Conservation (phyloP, 1,140 invertebrate species). For the Ctenoplectra terminalis region DNA sequence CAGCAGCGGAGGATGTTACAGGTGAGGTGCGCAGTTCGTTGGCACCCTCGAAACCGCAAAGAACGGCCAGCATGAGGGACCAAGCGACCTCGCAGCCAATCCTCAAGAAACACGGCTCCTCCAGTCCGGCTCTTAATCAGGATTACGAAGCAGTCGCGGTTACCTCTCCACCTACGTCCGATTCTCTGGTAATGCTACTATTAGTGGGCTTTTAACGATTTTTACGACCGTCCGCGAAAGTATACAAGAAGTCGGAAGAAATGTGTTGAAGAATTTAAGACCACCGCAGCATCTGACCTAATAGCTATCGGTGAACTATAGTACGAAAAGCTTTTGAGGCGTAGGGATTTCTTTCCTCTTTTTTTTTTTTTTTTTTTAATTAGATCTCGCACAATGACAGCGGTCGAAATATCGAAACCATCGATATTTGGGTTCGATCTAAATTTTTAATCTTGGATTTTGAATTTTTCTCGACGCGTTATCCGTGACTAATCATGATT, state of each 20-base stretch:
- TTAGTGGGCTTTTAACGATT: conserved; percentile 24
- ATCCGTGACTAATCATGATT: background rate
- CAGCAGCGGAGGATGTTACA: conserved; percentile 84
- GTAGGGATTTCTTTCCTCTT: no score
- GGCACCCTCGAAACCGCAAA: conserved; percentile 90
- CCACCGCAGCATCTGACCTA: background rate
- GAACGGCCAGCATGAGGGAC: conserved; percentile 92
- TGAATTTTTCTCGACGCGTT: no score
- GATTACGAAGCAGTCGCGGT: conserved; percentile 73
- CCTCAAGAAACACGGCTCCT: conserved; percentile 65
- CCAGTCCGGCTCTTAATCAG: conserved; percentile 53
- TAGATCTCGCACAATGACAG: no score
- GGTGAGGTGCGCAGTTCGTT: conserved; percentile 90
- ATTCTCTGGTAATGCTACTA: conserved; percentile 53
- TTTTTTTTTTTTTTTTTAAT: no score
- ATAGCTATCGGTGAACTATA: no score
- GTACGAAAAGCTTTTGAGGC: no score
- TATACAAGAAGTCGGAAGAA: background rate
- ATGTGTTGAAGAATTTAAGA: conserved; percentile 22
- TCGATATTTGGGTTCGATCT: no score
- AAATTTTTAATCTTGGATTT: no score
- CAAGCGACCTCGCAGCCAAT: conserved; percentile 70
- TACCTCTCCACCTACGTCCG: conserved; percentile 65
- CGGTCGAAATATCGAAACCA: no score
- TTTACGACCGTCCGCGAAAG: background rate